Evolutionary conservation across 1,140 invertebrate genomes (phyloP).

Genomic region (Hyposmocoma kahamanoa): DNA sequence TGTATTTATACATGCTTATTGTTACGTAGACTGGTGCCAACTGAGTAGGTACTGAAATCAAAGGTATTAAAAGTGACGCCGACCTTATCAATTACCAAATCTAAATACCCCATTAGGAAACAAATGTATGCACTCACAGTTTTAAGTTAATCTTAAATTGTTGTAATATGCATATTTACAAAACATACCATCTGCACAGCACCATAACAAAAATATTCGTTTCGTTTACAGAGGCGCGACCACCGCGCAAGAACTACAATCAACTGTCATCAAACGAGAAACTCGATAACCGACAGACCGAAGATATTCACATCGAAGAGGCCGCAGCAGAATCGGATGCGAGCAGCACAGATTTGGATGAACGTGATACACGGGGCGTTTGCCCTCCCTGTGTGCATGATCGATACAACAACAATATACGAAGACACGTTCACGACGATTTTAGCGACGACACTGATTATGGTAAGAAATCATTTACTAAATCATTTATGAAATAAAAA

Average conservation of each 20-base stretch:
- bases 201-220: no score
- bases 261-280: slow-evolving; percentile 70
- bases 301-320: slow-evolving; percentile 62
- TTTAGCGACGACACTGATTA: slow-evolving; percentile 72
- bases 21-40: no score
- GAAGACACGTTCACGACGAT: slow-evolving; percentile 59
- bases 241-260: slow-evolving; percentile 69
- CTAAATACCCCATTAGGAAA: no score
- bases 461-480: slow-evolving; percentile 34
- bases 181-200: no score
- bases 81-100: no score
- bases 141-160: no score
- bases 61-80: no score
- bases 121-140: no score
- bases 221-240: slow-evolving; percentile 55
- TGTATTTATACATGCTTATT: no score
- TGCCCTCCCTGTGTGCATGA: slow-evolving; percentile 67
- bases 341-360: slow-evolving; percentile 68
- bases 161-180: no score
- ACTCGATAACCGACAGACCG: slow-evolving; percentile 55
- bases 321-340: slow-evolving; percentile 64
- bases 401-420: slow-evolving; percentile 64
- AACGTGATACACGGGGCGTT: slow-evolving; percentile 50
- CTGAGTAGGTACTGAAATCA: no score
- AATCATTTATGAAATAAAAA: slow-evolving; percentile 2